Percentiles rank a stretch among this genome's conserved stretches.
Conservation (phyloP, 2,113 vertebrate genomes). For the Bagarius yarrelli region DNA sequence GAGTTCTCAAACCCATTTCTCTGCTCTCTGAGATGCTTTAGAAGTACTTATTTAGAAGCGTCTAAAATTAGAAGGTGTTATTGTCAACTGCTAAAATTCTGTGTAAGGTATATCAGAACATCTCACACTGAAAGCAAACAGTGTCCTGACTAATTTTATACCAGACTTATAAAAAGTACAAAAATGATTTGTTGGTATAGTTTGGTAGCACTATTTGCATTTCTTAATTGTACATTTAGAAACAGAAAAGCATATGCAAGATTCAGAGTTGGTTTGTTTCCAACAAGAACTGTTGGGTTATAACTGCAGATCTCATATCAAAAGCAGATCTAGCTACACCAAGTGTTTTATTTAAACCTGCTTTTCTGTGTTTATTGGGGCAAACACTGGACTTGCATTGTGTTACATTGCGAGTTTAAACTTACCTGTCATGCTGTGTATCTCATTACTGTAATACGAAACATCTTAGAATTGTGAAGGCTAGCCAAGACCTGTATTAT, state of each 20-base stretch:
- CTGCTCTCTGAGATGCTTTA: no score
- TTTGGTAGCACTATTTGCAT: not conserved
- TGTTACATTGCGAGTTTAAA: not conserved
- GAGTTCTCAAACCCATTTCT: no score
- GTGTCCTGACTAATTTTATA: no score
- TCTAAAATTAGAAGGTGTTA: no score
- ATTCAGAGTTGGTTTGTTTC: not conserved
- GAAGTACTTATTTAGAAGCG: no score
- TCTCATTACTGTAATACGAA: slow-evolving; percentile 44
- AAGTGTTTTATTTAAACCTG: not conserved
- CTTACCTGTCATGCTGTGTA: slow-evolving; percentile 15
- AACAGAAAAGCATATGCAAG: not conserved
- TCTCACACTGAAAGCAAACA: no score
- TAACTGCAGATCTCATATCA: not conserved
- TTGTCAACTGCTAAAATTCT: no score
- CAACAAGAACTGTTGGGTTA: not conserved
- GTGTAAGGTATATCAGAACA: no score
- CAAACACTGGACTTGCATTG: slow-evolving; percentile 1
- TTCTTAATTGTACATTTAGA: not conserved
- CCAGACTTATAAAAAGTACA: not conserved
- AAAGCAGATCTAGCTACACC: not conserved
- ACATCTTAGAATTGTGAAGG: slow-evolving; percentile 32
- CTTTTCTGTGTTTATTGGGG: not conserved
- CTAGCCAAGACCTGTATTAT: slow-evolving; percentile 44
- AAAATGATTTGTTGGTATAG: no score